A percentile compares a stretch with the other conserved stretches of the same genome.
Evolutionary conservation across 2,113 vertebrate genomes (phyloP).

Genomic region (Anguilla rostrata): DNA sequence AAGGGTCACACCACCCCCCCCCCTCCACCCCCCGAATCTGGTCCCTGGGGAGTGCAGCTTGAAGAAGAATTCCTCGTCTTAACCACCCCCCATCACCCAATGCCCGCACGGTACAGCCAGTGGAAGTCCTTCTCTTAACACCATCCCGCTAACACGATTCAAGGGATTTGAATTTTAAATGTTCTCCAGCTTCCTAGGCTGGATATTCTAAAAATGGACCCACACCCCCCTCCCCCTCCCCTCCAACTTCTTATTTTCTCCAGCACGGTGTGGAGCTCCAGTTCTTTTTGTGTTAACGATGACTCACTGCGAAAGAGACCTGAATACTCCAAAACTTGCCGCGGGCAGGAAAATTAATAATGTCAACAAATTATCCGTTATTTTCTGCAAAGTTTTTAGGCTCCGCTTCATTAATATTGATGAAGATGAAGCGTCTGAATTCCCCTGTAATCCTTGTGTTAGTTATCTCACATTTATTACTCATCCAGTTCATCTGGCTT

Average conservation of each 20-base stretch:
- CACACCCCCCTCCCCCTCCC: background rate
- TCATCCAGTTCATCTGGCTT: background rate
- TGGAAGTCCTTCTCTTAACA: background rate
- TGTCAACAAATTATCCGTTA: background rate
- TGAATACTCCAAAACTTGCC: background rate
- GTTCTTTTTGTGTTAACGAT: background rate
- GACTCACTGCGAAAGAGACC: background rate
- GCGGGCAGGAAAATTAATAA: background rate
- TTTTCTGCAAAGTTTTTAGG: background rate
- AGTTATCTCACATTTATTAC: background rate
- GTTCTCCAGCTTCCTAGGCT: background rate
- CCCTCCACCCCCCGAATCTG: background rate
- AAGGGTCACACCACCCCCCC: conserved; percentile 34
- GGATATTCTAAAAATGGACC: background rate
- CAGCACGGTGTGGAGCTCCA: background rate
- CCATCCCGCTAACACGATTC: background rate
- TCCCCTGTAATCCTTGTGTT: background rate
- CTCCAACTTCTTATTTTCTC: background rate
- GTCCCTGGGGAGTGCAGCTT: background rate
- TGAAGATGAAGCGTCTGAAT: background rate
- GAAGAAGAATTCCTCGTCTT: background rate
- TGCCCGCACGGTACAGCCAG: background rate
- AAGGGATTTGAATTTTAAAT: background rate
- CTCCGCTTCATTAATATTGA: background rate
- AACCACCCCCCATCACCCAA: background rate